Conservation (phyloP, 1,140 invertebrate genomes). For the Heliconius hewitsoni region DNA sequence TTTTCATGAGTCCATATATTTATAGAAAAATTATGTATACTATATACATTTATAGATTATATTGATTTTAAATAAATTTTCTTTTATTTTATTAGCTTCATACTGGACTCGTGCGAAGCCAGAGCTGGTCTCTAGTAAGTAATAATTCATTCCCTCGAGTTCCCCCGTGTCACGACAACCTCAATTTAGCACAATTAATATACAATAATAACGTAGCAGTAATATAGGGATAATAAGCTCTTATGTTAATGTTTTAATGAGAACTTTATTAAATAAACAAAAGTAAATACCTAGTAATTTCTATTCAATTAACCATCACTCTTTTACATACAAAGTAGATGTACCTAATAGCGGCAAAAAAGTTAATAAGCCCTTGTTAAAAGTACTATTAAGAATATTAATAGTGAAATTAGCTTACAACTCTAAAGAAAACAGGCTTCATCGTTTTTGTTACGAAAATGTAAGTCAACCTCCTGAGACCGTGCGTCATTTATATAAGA, state of each 20-base stretch:
- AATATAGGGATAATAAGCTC: not conserved
- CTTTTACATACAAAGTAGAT: not conserved
- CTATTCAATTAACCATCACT: not conserved
- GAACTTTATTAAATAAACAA: not conserved
- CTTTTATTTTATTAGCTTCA: too few species aligned
- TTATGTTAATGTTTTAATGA: not conserved
- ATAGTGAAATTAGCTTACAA: not conserved
- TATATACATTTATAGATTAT: too few species aligned
- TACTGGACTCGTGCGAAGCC: too few species aligned
- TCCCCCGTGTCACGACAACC: too few species aligned
- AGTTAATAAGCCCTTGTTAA: not conserved
- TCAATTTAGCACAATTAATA: too few species aligned
- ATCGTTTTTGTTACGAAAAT: not conserved
- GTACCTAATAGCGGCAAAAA: not conserved
- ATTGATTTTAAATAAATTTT: too few species aligned
- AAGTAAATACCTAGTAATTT: not conserved
- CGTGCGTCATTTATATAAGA: too few species aligned
- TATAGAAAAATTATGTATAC: too few species aligned
- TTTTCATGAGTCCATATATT: too few species aligned
- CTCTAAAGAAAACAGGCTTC: not conserved
- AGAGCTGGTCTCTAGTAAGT: not conserved
- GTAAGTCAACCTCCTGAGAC: too few species aligned
- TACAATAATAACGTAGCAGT: not conserved
- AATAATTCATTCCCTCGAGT: not conserved
- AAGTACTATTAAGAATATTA: not conserved